Conservation (phyloP, 2,113 vertebrate genomes). For the Notothenia coriiceps region DNA sequence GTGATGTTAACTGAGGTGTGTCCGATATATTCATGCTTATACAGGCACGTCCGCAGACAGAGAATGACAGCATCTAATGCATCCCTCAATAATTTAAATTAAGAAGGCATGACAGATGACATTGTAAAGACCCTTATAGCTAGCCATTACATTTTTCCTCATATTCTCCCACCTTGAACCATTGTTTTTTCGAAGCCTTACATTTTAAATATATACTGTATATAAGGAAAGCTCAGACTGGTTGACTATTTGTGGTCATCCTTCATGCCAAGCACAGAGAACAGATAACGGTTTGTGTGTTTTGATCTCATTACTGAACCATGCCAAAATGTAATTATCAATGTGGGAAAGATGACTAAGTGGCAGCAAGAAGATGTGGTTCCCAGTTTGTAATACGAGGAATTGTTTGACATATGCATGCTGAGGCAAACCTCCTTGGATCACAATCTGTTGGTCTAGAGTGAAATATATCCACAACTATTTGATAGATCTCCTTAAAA, state of each 20-base stretch:
- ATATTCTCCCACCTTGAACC: neutral
- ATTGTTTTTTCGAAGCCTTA: conserved; percentile 48
- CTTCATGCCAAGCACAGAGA: conserved; percentile 11
- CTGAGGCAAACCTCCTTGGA: too few relatives aligned
- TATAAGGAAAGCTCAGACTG: conserved; percentile 18
- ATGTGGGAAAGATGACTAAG: neutral
- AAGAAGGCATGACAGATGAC: conserved; percentile 9
- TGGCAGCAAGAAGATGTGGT: neutral
- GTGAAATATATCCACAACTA: too few relatives aligned
- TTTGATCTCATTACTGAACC: conserved; percentile 19
- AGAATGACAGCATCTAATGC: conserved; percentile 32
- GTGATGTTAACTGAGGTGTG: conserved; percentile 21
- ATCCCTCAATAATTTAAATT: conserved; percentile 57
- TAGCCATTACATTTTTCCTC: conserved; percentile 16
- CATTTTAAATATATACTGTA: conserved; percentile 23
- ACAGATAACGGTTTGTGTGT: neutral
- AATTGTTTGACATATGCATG: neutral
- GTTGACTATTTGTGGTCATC: conserved; percentile 6
- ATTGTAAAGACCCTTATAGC: conserved; percentile 41
- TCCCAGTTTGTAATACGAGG: neutral
- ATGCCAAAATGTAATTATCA: conserved; percentile 5
- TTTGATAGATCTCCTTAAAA: too few relatives aligned
- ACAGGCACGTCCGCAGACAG: neutral
- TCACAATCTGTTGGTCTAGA: neutral
- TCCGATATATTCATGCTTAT: conserved; percentile 6